phyloP scores from a whole-genome alignment of 2,888 invertebrate genomes.

The Chrysina gloriosa region DNA sequence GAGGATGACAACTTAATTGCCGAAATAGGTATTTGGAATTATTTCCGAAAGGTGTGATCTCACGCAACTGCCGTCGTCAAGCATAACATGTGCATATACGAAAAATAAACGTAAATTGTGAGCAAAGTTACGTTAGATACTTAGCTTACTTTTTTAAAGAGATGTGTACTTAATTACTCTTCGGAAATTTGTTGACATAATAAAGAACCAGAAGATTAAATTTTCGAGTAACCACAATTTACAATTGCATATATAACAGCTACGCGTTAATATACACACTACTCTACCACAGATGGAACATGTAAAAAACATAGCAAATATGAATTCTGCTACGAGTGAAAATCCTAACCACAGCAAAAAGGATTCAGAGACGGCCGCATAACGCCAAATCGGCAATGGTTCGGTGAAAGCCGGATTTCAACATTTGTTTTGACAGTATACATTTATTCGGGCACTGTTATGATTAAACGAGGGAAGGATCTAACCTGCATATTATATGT shows the following conservation, averaged over 20 bases:
- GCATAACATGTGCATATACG: too few relatives aligned
- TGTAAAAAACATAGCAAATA: background rate
- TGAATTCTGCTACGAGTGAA: background rate
- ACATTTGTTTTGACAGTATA: slow-evolving; percentile 2
- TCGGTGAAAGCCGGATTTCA: background rate
- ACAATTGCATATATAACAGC: background rate
- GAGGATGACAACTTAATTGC: too few relatives aligned
- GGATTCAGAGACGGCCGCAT: background rate
- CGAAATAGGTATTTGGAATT: too few relatives aligned
- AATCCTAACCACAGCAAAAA: background rate
- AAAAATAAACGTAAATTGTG: too few relatives aligned
- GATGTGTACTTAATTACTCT: background rate
- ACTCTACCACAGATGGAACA: background rate
- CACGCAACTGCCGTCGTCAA: too few relatives aligned
- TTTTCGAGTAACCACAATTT: background rate
- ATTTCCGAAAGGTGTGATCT: too few relatives aligned
- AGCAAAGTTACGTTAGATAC: background rate
- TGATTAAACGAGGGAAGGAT: background rate
- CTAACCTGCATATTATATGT: background rate
- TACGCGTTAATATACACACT: background rate
- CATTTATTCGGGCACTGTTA: background rate
- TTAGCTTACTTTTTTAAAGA: background rate
- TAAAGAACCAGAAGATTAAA: background rate
- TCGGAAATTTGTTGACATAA: background rate
- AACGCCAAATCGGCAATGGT: background rate